These are phyloP conservation scores for Pangasius sanitwongsei DNA, from an alignment of 2,797 vertebrate genomes.

Conservation along the genomic window DNA sequence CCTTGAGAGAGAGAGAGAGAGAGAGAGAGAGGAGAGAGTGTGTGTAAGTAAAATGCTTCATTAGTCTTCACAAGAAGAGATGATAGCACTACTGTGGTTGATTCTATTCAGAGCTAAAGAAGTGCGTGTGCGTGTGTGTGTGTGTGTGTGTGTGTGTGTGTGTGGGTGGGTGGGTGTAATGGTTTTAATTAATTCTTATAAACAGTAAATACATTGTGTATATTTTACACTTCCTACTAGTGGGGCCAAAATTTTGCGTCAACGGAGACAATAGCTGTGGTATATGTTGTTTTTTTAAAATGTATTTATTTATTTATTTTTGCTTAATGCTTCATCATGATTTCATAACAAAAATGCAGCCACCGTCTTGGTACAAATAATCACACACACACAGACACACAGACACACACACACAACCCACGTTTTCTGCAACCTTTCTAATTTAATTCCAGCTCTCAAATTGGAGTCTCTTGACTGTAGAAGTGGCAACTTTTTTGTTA, in stretches of 20 bases:
- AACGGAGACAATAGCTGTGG: neutral
- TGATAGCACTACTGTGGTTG: slow-evolving; percentile 62
- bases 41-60: slow-evolving; percentile 58
- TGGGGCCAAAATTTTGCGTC: neutral
- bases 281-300: neutral
- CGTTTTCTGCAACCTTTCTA: neutral
- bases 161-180: neutral
- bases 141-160: neutral
- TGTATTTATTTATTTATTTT: no score
- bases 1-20: neutral
- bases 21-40: neutral
- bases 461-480: neutral
- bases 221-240: neutral
- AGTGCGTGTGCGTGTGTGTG: neutral
- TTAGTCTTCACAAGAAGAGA: slow-evolving; percentile 39
- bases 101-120: neutral
- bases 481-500: neutral
- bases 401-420: neutral
- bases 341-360: neutral
- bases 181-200: neutral
- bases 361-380: neutral
- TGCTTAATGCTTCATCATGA: neutral
- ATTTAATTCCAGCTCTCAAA: neutral
- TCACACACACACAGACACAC: neutral
- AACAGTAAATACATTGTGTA: neutral